Conservation (phyloP, 1,140 invertebrate genomes). For the Ericerus pela region DNA sequence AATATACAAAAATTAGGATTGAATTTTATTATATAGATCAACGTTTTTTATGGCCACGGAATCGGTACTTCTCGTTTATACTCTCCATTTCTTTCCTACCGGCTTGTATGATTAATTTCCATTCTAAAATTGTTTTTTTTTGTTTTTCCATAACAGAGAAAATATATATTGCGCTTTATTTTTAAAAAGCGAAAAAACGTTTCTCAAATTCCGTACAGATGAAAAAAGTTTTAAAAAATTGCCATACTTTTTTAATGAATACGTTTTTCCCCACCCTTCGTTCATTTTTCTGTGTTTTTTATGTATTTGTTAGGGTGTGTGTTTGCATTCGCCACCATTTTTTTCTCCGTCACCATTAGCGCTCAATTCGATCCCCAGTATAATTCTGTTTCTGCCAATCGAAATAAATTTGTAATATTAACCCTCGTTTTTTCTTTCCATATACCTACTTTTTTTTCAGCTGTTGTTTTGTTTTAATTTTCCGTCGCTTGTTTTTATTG, state of each 20-base stretch:
- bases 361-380: background rate
- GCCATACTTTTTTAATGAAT: conserved; percentile 7
- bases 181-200: too few species aligned
- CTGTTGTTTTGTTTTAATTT: conserved; percentile 4
- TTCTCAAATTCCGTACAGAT: background rate
- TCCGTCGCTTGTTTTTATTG: conserved; percentile 1
- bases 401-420: conserved; percentile 12
- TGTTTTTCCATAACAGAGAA: too few species aligned
- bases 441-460: too few species aligned
- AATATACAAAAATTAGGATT: too few species aligned
- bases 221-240: too few species aligned
- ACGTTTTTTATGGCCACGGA: too few species aligned
- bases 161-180: too few species aligned
- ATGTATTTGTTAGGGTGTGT: background rate
- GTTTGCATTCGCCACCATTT: background rate
- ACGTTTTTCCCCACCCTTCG: background rate
- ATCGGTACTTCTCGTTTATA: too few species aligned
- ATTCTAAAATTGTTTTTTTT: too few species aligned
- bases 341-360: background rate
- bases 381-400: background rate
- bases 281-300: background rate
- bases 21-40: too few species aligned
- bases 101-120: too few species aligned
- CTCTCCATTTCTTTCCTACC: too few species aligned
- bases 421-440: background rate